phyloP scores from a whole-genome alignment of 64 coral and sea anemone genomes.

The Dendronephthya gigantea region DNA sequence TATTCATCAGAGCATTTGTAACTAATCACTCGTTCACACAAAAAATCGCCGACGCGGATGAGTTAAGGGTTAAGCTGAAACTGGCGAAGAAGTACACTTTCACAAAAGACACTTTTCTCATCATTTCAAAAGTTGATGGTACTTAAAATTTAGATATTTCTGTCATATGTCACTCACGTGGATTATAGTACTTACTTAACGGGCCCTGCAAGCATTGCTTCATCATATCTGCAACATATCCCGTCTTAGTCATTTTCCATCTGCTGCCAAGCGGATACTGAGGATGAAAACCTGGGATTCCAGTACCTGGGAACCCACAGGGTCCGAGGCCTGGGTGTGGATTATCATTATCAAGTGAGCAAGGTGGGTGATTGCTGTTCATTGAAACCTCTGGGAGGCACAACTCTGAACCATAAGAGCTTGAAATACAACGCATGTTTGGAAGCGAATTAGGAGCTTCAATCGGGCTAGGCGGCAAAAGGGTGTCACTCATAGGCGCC shows the following conservation, averaged over 20 bases:
- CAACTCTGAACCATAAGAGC: neutral
- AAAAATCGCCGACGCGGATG: too few relatives aligned
- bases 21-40: too few relatives aligned
- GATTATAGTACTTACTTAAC: neutral
- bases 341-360: neutral
- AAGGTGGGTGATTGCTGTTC: neutral
- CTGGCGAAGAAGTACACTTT: too few relatives aligned
- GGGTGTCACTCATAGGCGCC: neutral
- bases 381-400: neutral
- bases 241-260: constrained; percentile 13
- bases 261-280: neutral
- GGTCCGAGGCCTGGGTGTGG: neutral
- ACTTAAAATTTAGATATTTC: neutral
- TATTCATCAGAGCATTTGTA: too few relatives aligned
- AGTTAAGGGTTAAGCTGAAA: too few relatives aligned
- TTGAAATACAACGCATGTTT: neutral
- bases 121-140: too few relatives aligned
- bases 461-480: neutral
- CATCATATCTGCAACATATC: neutral
- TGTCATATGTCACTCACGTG: neutral
- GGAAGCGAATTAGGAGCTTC: neutral
- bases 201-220: constrained; percentile 1
- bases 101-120: too few relatives aligned
- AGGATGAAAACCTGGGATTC: neutral
- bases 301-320: neutral